These are phyloP conservation scores for Silvanus unidentatus DNA, from an alignment of 2,888 invertebrate species.

Conservation along the genomic window DNA sequence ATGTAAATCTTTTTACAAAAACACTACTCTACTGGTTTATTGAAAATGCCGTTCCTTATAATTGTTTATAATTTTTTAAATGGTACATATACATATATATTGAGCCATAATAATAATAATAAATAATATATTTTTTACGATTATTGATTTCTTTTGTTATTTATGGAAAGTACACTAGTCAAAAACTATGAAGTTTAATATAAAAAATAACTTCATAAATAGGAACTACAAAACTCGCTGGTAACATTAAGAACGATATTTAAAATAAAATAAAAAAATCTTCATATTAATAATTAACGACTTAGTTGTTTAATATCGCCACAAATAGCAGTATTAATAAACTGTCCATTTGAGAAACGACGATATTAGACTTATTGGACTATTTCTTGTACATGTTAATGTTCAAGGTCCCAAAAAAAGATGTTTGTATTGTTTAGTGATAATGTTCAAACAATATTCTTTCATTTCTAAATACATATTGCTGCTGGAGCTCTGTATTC, in stretches of 20 bases:
- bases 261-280: slow-evolving; percentile 31
- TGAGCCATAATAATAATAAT: slow-evolving; percentile 33
- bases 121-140: slow-evolving; percentile 16
- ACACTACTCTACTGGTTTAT: background rate
- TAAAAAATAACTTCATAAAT: slow-evolving; percentile 48
- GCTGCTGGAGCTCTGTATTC: too few relatives aligned
- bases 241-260: slow-evolving; percentile 62
- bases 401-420: slow-evolving; percentile 25
- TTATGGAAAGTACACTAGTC: slow-evolving; percentile 46
- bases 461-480: too few relatives aligned
- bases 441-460: slow-evolving; percentile 11
- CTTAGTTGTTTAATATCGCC: slow-evolving; percentile 4
- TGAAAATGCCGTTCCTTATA: slow-evolving; percentile 19
- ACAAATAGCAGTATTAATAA: slow-evolving; percentile 4
- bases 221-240: slow-evolving; percentile 75
- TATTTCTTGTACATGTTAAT: slow-evolving; percentile 33
- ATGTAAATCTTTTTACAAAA: slow-evolving; percentile 1
- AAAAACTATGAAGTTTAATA: slow-evolving; percentile 37
- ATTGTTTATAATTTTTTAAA: slow-evolving; percentile 18
- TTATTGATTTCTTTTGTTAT: slow-evolving; percentile 25
- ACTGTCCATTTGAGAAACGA: slow-evolving; percentile 24
- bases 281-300: slow-evolving; percentile 11
- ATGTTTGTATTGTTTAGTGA: slow-evolving; percentile 27
- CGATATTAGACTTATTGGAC: slow-evolving; percentile 11
- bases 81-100: slow-evolving; percentile 30